Evolutionary conservation across 2,888 invertebrate genomes (phyloP).

Genomic region (Hyles lineata): DNA sequence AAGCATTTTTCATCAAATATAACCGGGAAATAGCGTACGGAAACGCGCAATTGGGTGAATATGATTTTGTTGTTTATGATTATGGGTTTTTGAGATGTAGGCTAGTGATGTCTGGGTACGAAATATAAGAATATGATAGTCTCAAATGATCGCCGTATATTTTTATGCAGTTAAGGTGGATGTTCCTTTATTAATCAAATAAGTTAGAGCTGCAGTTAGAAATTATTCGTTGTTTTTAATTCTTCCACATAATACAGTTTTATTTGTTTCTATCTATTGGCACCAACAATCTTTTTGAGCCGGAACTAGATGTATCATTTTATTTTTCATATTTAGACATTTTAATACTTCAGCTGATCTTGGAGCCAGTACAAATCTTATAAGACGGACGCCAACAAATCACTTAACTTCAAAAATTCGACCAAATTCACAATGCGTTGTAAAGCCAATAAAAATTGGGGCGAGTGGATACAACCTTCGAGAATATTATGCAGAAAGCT

Average conservation of each 20-base stretch:
- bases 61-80: slow-evolving; percentile 18
- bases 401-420: not conserved
- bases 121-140: too few species aligned
- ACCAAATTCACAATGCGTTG: not conserved
- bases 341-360: not conserved
- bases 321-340: not conserved
- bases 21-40: slow-evolving; percentile 9
- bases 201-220: too few species aligned
- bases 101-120: not conserved
- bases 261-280: too few species aligned
- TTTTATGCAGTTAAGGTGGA: too few species aligned
- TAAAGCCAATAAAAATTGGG: slow-evolving; percentile 22
- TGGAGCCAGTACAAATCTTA: not conserved
- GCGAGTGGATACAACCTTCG: not conserved
- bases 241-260: too few species aligned
- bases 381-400: not conserved
- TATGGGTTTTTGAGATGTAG: not conserved
- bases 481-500: slow-evolving; percentile 11
- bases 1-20: slow-evolving; percentile 19
- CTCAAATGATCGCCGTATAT: too few species aligned
- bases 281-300: not conserved
- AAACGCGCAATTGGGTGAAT: slow-evolving; percentile 7
- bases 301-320: not conserved
- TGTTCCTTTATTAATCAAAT: too few species aligned
- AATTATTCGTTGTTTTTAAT: too few species aligned